phyloP scores from a whole-genome alignment of 2,113 vertebrate genomes.

The Cryptotis parvus region DNA sequence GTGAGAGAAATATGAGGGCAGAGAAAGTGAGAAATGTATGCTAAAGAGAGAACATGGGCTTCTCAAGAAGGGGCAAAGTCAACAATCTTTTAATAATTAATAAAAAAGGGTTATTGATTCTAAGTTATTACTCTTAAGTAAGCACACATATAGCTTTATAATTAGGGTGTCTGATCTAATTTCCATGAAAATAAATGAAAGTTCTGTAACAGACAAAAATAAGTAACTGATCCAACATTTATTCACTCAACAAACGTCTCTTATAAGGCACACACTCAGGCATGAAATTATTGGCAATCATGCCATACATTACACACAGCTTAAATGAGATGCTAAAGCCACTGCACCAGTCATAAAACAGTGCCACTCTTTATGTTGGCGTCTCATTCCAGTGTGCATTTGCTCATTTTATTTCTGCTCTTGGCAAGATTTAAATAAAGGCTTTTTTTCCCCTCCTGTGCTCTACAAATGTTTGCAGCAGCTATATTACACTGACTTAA shows the following conservation, averaged over 20 bases:
- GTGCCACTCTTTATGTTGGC: conserved; percentile 73
- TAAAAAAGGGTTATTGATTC: not conserved
- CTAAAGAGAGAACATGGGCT: too few species aligned
- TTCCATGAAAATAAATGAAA: not conserved
- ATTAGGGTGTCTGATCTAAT: not conserved
- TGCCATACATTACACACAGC: not conserved
- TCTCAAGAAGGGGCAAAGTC: too few species aligned
- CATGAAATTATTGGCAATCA: not conserved
- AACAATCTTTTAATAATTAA: not conserved
- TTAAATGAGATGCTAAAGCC: conserved; percentile 57
- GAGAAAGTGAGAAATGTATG: too few species aligned
- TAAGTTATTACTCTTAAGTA: not conserved
- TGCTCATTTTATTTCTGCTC: conserved; percentile 85
- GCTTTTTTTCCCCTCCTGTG: conserved; percentile 64
- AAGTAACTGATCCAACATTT: not conserved
- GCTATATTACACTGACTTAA: conserved; percentile 82
- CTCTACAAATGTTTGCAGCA: conserved; percentile 82
- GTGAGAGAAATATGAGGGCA: too few species aligned
- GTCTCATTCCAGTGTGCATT: conserved; percentile 72
- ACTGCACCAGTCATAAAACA: conserved; percentile 54
- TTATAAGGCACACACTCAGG: not conserved
- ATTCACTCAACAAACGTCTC: conserved; percentile 31
- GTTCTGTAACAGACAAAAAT: not conserved
- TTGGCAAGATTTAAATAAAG: conserved; percentile 84
- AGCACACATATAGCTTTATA: not conserved